Conservation (phyloP, 2,888 invertebrate species). For the Scaptomyza cyrtandrae region DNA sequence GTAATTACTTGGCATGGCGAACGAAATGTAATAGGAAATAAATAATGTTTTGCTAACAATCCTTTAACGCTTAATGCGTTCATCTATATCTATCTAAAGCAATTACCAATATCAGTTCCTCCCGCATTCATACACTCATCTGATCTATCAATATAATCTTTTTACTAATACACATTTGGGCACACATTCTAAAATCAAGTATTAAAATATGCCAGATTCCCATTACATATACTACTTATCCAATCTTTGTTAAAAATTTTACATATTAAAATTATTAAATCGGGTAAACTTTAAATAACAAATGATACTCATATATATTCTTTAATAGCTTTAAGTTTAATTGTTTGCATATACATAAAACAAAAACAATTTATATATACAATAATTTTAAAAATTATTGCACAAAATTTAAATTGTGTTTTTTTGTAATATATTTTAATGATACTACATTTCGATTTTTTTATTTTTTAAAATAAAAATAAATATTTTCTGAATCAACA, state of each 20-base stretch:
- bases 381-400: conserved; percentile 41
- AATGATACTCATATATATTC: conserved; percentile 83
- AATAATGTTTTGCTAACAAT: conserved; percentile 29
- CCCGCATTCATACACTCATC: conserved; percentile 22
- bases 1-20: conserved; percentile 57
- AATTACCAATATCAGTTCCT: conserved; percentile 66
- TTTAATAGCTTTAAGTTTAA: conserved; percentile 64
- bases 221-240: conserved; percentile 19
- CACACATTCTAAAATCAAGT: conserved; percentile 70
- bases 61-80: conserved; percentile 40
- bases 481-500: conserved; percentile 53
- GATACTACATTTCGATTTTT: conserved; percentile 46
- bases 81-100: conserved; percentile 29
- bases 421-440: conserved; percentile 39
- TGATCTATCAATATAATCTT: conserved; percentile 10
- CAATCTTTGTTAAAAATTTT: conserved; percentile 18
- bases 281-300: conserved; percentile 68
- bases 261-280: conserved; percentile 24
- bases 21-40: conserved; percentile 10
- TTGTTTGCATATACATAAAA: conserved; percentile 23
- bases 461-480: conserved; percentile 60
- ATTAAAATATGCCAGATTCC: conserved; percentile 63
- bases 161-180: conserved; percentile 36
- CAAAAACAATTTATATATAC: conserved; percentile 26
- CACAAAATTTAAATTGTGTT: conserved; percentile 29